Evolutionary conservation across 2,113 vertebrate genomes (phyloP).

Genomic region (Ailuropoda melanoleuca): DNA sequence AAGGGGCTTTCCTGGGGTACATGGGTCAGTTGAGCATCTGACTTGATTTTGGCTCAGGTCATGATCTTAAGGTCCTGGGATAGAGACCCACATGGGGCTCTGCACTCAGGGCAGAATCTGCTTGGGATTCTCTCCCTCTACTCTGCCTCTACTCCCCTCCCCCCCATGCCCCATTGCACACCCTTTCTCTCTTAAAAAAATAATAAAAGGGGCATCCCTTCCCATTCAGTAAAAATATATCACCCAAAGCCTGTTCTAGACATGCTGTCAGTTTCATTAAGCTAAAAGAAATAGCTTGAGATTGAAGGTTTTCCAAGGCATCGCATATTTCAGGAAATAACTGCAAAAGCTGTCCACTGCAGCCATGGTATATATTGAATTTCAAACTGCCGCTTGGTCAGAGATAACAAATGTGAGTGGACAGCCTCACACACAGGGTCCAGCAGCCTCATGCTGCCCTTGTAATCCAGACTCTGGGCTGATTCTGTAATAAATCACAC

Average conservation of each 20-base stretch:
- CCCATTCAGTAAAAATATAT: conserved; percentile 84
- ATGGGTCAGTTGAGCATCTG: not conserved
- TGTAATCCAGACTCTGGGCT: conserved; percentile 82
- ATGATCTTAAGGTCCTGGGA: not conserved
- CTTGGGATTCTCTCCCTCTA: not conserved
- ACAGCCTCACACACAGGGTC: conserved; percentile 86
- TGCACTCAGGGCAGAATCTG: not conserved
- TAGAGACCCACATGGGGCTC: not conserved
- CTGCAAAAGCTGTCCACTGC: conserved; percentile 83
- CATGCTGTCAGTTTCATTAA: conserved; percentile 86
- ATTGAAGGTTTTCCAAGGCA: conserved; percentile 49
- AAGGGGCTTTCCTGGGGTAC: not conserved
- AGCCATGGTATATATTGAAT: conserved; percentile 75
- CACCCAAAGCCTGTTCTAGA: conserved; percentile 84
- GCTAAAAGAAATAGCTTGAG: conserved; percentile 77
- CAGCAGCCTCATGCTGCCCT: conserved; percentile 78
- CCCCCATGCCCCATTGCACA: accelerated
- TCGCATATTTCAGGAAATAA: conserved; percentile 84
- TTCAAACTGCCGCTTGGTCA: conserved; percentile 79
- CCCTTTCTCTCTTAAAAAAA: not conserved
- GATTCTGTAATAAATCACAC: conserved; percentile 72
- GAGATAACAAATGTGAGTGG: conserved; percentile 79
- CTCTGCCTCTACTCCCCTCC: not conserved
- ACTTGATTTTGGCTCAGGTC: not conserved
- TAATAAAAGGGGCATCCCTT: conserved; percentile 83